Conservation (phyloP, 2,113 vertebrate species). For the Suncus etruscus region DNA sequence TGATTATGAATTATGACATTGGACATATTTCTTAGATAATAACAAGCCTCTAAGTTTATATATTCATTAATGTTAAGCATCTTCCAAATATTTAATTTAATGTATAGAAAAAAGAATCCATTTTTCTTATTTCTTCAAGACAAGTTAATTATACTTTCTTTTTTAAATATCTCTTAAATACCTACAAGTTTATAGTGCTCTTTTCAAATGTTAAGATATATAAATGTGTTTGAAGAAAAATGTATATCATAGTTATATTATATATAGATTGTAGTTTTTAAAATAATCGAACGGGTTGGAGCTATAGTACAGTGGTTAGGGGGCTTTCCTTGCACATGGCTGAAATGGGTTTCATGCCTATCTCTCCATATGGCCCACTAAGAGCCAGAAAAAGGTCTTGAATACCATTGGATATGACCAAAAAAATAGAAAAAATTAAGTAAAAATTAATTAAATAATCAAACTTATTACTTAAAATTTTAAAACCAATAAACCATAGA, state of each 20-base stretch:
- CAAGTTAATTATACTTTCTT: background rate
- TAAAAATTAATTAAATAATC: background rate
- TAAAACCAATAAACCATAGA: background rate
- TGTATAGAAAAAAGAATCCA: background rate
- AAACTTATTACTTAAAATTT: background rate
- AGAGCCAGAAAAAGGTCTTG: no score
- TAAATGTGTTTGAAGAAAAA: background rate
- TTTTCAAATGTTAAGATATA: background rate
- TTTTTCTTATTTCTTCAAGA: background rate
- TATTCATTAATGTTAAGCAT: background rate
- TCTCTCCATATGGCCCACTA: no score
- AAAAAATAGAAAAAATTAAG: no score
- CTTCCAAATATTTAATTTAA: background rate
- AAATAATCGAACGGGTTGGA: background rate
- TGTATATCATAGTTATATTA: background rate
- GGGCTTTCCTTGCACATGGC: no score
- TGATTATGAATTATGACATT: background rate
- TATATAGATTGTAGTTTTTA: background rate
- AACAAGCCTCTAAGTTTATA: fast-evolving
- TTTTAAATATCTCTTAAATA: no score
- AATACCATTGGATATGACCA: no score
- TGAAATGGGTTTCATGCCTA: no score
- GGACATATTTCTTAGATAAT: fast-evolving
- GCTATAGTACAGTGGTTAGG: no score
- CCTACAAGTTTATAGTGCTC: background rate